These are phyloP conservation scores for Harlomillsia oculata DNA, from an alignment of 1,140 invertebrate genomes.

Conservation along the genomic window DNA sequence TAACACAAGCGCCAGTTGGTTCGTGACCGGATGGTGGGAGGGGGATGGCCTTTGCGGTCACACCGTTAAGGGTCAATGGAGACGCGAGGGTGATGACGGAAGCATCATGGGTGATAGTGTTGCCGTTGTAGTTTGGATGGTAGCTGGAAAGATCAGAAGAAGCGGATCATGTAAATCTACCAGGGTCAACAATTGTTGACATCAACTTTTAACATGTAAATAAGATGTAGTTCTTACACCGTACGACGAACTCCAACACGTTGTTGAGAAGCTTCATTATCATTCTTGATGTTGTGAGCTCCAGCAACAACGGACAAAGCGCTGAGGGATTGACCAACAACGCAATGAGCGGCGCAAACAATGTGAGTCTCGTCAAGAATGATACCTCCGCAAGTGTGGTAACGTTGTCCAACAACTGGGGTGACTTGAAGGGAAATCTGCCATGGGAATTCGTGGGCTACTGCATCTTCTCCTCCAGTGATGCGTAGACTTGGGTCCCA, in stretches of 20 bases:
- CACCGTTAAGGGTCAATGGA: background rate
- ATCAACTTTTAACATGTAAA: too few species aligned
- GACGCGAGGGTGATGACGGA: background rate
- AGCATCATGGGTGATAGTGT: conserved; percentile 8
- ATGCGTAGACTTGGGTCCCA: background rate
- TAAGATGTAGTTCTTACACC: too few species aligned
- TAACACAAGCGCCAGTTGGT: background rate
- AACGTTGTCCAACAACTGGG: background rate
- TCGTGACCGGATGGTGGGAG: background rate
- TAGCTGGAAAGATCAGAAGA: too few species aligned
- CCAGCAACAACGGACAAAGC: conserved; percentile 5
- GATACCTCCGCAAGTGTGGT: conserved; percentile 11
- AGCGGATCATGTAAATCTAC: too few species aligned
- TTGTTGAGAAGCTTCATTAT: conserved; percentile 8
- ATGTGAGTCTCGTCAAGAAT: conserved; percentile 7
- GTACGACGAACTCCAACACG: background rate
- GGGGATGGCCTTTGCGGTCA: background rate
- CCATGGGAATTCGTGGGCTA: conserved; percentile 3
- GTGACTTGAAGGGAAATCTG: conserved; percentile 6
- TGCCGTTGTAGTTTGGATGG: conserved; percentile 11
- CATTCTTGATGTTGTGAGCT: conserved; percentile 11
- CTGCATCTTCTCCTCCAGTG: conserved; percentile 1
- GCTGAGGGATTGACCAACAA: background rate
- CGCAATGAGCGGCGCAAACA: conserved; percentile 7
- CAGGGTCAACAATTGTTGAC: background rate